Evolutionary conservation across 1,140 invertebrate genomes (phyloP).

Genomic region (Euglossa dilemma): DNA sequence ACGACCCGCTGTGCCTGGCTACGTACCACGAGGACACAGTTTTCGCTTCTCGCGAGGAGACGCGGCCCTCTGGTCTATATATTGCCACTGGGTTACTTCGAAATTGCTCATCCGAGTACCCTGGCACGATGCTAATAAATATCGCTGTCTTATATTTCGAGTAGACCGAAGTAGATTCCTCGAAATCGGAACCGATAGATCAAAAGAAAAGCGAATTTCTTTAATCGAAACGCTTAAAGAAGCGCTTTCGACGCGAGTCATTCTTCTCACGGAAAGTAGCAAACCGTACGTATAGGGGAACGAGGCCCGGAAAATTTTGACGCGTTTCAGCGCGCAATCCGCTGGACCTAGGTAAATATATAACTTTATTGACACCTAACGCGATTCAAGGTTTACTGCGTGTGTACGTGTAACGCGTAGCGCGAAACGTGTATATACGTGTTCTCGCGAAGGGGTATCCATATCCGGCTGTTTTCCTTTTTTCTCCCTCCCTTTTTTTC

Average conservation of each 20-base stretch:
- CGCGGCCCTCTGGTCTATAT: background rate
- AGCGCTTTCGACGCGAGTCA: no score
- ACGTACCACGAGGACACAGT: background rate
- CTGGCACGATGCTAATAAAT: background rate
- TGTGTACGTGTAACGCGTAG: background rate
- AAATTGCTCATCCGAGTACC: background rate
- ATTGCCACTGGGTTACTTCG: no score
- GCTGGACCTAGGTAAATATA: background rate
- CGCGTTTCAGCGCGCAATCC: background rate
- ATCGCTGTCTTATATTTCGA: background rate
- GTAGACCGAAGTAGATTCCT: background rate
- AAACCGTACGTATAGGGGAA: no score
- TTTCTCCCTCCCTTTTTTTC: background rate
- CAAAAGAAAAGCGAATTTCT: background rate
- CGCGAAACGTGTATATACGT: background rate
- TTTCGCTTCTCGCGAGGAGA: background rate
- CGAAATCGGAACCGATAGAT: background rate
- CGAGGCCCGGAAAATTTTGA: background rate
- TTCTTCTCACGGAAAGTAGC: background rate
- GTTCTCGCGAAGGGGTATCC: slow-evolving; percentile 19
- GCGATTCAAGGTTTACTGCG: background rate
- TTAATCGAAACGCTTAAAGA: background rate
- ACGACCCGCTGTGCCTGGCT: background rate
- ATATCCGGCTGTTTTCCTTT: slow-evolving; percentile 6
- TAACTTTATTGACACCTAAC: background rate